Evolutionary conservation across 1,140 invertebrate genomes (phyloP), one percentile per base, ranked within the genome.

Genomic region (Stenopsyche tienmushanensis): DNA sequence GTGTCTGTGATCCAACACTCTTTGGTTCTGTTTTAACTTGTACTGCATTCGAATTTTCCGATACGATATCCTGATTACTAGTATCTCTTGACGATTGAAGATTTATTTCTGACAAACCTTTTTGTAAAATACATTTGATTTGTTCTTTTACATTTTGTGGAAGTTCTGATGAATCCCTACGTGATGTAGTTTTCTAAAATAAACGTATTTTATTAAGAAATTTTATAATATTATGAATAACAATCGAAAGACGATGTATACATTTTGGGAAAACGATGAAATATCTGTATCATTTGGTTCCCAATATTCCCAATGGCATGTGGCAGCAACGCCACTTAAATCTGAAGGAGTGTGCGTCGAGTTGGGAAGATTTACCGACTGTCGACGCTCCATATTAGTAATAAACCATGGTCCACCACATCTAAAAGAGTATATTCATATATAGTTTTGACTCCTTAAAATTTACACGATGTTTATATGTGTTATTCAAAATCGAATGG

Each of bases 391-490:
- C 85, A 94, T 92, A 72, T 96, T 88, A 5, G 94, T 96, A 34
- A 97, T 85, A 10, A 96, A 80, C 91, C 92, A 97, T 0, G 85
- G 78, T 0, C 94, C 93, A 17, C 94, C 94, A 60, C 88, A 90
- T 47, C 88, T 90, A 70, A 64, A 77, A 75, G 63, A 68, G 70
- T 20, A 62, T 34, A 34, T 34, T 34, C 29, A 34, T 34, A 34
- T 34, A 34, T 34, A 7, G 13, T 34, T 34, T 34, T 34, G 13
- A 7, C 5, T 34, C 29, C 5, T 7, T 34, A 34, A 34, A 34
- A 7, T 34, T n/a, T n/a, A n/a, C n/a, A n/a, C n/a, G n/a, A n/a
- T n/a, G n/a, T n/a, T n/a, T n/a, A n/a, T n/a, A n/a, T n/a, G n/a
- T n/a, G n/a, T n/a, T n/a, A n/a, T n/a, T n/a, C n/a, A n/a, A n/a